These are phyloP conservation scores for Empidonax traillii DNA, from an alignment of 2,113 vertebrate species.

Conservation along the genomic window DNA sequence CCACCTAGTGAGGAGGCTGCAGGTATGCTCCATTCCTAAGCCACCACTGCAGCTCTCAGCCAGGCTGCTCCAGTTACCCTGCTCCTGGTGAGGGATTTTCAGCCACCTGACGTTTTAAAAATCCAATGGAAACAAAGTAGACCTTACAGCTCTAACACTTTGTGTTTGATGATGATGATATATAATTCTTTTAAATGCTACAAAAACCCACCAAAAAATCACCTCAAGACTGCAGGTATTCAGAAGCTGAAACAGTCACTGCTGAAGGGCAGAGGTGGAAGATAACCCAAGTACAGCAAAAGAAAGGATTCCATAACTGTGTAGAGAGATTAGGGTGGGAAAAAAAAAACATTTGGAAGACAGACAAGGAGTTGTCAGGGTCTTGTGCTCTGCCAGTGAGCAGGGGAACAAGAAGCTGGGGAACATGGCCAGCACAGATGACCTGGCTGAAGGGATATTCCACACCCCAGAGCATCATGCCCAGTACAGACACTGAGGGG, in stretches of 20 bases:
- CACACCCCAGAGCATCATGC: too few relatives aligned
- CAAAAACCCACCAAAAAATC: not conserved
- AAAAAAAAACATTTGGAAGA: not conserved
- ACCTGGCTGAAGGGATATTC: not conserved
- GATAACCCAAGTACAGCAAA: not conserved
- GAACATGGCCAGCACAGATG: not conserved
- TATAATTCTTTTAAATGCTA: not conserved
- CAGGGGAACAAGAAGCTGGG: not conserved
- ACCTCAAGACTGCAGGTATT: not conserved
- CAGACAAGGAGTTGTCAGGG: too few relatives aligned
- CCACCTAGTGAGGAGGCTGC: not conserved
- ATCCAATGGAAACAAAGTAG: not conserved
- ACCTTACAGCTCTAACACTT: not conserved
- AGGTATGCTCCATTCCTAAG: not conserved
- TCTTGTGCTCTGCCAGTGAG: not conserved
- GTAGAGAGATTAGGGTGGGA: not conserved
- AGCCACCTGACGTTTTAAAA: not conserved
- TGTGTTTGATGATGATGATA: not conserved
- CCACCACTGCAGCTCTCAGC: not conserved
- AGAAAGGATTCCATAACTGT: not conserved
- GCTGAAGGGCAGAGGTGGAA: rapidly evolving
- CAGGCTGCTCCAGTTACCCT: not conserved
- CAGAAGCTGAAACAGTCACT: not conserved
- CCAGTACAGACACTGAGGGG: not conserved
- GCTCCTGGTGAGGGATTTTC: not conserved